Conservation (phyloP, 2,113 vertebrate species). For the Nibea coibor region DNA sequence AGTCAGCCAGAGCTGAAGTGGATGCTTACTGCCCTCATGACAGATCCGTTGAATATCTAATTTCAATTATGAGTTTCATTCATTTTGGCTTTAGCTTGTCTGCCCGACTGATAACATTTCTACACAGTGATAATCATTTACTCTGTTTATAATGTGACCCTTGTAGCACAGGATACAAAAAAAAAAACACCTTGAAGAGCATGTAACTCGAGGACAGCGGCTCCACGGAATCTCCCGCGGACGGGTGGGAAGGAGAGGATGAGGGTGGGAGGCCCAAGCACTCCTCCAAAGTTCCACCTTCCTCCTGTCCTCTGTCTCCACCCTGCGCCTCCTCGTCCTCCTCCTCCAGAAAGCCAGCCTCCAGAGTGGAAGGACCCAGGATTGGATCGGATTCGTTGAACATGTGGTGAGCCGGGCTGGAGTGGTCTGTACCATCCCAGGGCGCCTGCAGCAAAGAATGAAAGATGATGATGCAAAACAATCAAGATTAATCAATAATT, state of each 20-base stretch:
- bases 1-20: not conserved
- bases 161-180: not conserved
- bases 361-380: conserved; percentile 79
- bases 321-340: conserved; percentile 80
- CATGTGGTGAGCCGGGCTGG: conserved; percentile 84
- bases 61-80: not conserved
- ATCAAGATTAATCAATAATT: not conserved
- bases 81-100: not conserved
- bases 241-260: conserved; percentile 77
- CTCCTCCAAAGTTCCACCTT: conserved; percentile 79
- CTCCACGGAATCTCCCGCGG: conserved; percentile 78
- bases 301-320: conserved; percentile 57
- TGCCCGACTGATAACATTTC: not conserved
- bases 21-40: not conserved
- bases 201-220: conserved; percentile 83
- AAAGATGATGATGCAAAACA: not conserved
- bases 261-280: conserved; percentile 85
- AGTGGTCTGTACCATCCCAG: conserved; percentile 83
- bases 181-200: conserved; percentile 82
- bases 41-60: not conserved
- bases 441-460: conserved; percentile 65
- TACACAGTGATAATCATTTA: not conserved
- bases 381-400: conserved; percentile 86
- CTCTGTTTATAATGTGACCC: not conserved
- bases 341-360: conserved; percentile 82